A percentile compares a stretch with the other conserved stretches of the same genome.
phyloP scores from a whole-genome alignment of 2,888 invertebrate genomes.

The Drosophila peninsularis region DNA sequence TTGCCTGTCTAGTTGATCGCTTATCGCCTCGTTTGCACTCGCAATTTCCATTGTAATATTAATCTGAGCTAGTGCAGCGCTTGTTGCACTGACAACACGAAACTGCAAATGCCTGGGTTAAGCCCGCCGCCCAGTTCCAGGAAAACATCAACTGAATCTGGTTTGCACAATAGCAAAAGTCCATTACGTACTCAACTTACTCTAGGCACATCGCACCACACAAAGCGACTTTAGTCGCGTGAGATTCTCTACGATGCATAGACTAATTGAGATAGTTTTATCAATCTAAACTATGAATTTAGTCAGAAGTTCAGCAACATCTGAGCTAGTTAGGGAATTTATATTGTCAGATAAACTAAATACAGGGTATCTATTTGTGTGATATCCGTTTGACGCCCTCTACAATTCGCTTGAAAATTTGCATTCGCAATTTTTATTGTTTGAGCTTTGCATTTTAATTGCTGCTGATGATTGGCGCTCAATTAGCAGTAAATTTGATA shows the following conservation, averaged over 20 bases:
- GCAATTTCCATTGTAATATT: constrained; percentile 29
- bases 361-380: neutral
- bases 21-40: constrained; percentile 30
- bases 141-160: constrained; percentile 46
- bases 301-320: neutral
- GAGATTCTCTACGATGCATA: neutral
- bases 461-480: constrained; percentile 1
- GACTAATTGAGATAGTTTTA: neutral
- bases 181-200: constrained; percentile 31
- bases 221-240: neutral
- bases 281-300: neutral
- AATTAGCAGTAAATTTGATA: constrained; percentile 5
- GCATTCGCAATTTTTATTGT: constrained; percentile 5
- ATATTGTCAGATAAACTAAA: too few species aligned
- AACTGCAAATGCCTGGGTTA: constrained; percentile 22
- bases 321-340: neutral
- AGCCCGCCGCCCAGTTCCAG: constrained; percentile 40
- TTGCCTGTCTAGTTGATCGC: constrained; percentile 2
- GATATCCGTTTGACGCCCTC: neutral
- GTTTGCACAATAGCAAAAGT: constrained; percentile 44
- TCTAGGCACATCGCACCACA: neutral
- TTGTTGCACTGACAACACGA: constrained; percentile 19
- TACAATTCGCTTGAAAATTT: neutral
- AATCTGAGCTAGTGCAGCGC: neutral
- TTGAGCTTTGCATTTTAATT: constrained; percentile 4